Evolutionary conservation across 2,797 vertebrate genomes (phyloP).

Genomic region (Neoniphon sammara): DNA sequence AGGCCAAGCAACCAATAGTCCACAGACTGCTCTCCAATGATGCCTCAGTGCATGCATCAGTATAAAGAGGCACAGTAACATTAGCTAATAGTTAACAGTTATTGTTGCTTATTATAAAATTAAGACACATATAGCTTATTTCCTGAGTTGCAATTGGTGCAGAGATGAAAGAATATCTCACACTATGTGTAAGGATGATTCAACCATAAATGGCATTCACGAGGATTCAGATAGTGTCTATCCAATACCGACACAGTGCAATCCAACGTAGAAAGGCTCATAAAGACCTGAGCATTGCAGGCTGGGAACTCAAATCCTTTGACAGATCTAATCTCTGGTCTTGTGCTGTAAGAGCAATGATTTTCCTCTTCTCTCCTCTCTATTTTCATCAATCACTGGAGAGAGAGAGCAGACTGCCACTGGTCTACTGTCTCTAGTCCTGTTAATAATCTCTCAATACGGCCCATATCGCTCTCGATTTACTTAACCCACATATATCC

Average conservation of each 20-base stretch:
- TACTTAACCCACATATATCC: slow-evolving; percentile 54
- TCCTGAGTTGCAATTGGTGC: not conserved
- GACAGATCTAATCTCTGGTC: slow-evolving; percentile 27
- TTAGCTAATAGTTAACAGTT: not conserved
- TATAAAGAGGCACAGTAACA: not conserved
- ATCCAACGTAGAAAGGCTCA: slow-evolving; percentile 20
- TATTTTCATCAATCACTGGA: slow-evolving; percentile 41
- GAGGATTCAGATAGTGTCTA: slow-evolving; percentile 5
- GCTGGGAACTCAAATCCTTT: slow-evolving; percentile 17
- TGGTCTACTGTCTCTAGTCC: slow-evolving; percentile 31
- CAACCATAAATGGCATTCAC: not conserved
- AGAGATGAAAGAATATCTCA: not conserved
- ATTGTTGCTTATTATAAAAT: not conserved
- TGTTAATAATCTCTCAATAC: slow-evolving; percentile 52
- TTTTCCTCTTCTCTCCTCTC: slow-evolving; percentile 21
- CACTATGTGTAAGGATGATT: not conserved
- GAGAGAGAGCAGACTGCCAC: slow-evolving; percentile 31
- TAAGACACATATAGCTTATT: not conserved
- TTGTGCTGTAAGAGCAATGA: slow-evolving; percentile 1
- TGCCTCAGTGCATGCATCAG: slow-evolving; percentile 29
- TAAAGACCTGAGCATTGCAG: not conserved
- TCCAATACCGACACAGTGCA: slow-evolving; percentile 15
- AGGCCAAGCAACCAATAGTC: slow-evolving; percentile 39
- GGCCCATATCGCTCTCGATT: slow-evolving; percentile 41
- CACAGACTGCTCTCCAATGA: slow-evolving; percentile 11